phyloP scores from a whole-genome alignment of 2,113 vertebrate species.

The Lophochroa leadbeateri region DNA sequence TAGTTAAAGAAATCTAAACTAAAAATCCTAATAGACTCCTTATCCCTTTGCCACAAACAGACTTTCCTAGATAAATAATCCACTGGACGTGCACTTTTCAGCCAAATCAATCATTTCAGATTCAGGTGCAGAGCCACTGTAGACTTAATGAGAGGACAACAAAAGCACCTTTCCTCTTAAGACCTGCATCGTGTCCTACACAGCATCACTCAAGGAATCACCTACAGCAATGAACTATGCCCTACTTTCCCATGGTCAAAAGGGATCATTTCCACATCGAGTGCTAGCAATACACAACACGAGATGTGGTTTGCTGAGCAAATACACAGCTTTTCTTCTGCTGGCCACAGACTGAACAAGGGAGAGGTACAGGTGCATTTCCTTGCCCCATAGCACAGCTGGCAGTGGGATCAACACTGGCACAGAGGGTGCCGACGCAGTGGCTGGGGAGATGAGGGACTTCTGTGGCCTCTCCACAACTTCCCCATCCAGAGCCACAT shows the following conservation, averaged over 20 bases:
- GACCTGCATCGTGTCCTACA: background rate
- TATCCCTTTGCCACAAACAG: background rate
- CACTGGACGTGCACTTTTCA: background rate
- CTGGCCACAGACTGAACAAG: background rate
- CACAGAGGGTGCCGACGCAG: accelerated
- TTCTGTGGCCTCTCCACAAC: accelerated
- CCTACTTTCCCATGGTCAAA: background rate
- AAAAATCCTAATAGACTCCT: background rate
- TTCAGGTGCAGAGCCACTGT: accelerated
- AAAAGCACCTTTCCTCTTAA: background rate
- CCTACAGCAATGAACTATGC: background rate
- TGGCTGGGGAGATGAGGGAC: background rate
- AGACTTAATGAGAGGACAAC: background rate
- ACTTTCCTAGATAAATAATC: background rate
- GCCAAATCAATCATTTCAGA: background rate
- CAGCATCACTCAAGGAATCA: background rate
- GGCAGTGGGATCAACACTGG: accelerated
- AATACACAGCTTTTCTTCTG: background rate
- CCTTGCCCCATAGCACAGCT: background rate
- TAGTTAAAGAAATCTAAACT: background rate
- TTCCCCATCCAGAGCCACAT: slow-evolving; percentile 9
- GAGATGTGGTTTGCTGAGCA: background rate
- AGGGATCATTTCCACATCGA: background rate
- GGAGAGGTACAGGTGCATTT: background rate
- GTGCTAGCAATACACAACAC: background rate